phyloP scores from a whole-genome alignment of 2,888 invertebrate genomes.

The Rutpela maculata region DNA sequence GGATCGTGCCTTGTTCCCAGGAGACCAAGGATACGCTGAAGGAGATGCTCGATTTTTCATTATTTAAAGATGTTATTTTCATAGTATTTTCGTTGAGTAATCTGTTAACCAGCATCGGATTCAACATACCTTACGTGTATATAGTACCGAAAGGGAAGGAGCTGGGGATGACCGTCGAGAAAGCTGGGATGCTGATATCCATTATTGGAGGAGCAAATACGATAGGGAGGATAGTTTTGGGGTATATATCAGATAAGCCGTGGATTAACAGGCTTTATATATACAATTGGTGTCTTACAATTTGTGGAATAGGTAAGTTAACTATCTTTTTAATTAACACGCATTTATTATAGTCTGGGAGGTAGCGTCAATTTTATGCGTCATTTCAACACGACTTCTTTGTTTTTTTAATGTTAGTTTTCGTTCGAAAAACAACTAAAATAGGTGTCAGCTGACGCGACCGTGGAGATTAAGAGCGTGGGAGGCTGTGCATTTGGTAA shows the following conservation, averaged over 20 bases:
- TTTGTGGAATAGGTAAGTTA: slow-evolving; percentile 90
- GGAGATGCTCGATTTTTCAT: slow-evolving; percentile 87
- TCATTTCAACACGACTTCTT: too few species aligned
- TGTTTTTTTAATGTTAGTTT: too few species aligned
- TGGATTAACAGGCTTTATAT: slow-evolving; percentile 93
- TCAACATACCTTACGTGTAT: slow-evolving; percentile 95
- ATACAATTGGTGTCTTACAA: slow-evolving; percentile 91
- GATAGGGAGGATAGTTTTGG: slow-evolving; percentile 90
- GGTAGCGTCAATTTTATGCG: too few species aligned
- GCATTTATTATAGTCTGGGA: too few species aligned
- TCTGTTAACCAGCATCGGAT: slow-evolving; percentile 95
- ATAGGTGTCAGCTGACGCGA: too few species aligned
- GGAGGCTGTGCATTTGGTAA: too few species aligned
- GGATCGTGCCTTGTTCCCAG: slow-evolving; percentile 78
- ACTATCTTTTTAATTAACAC: too few species aligned
- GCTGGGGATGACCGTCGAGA: slow-evolving; percentile 76
- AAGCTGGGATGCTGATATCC: slow-evolving; percentile 84
- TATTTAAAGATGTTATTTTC: slow-evolving; percentile 91
- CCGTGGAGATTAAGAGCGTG: too few species aligned
- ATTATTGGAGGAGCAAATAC: slow-evolving; percentile 92
- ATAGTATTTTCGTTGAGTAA: slow-evolving; percentile 94
- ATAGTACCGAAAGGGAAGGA: slow-evolving; percentile 84
- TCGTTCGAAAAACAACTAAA: too few species aligned
- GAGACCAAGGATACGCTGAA: slow-evolving; percentile 83
- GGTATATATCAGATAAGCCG: slow-evolving; percentile 90